Base-by-base conservation (phyloP, 2,113 vertebrate species). In the Corythoichthys intestinalis region DNA sequence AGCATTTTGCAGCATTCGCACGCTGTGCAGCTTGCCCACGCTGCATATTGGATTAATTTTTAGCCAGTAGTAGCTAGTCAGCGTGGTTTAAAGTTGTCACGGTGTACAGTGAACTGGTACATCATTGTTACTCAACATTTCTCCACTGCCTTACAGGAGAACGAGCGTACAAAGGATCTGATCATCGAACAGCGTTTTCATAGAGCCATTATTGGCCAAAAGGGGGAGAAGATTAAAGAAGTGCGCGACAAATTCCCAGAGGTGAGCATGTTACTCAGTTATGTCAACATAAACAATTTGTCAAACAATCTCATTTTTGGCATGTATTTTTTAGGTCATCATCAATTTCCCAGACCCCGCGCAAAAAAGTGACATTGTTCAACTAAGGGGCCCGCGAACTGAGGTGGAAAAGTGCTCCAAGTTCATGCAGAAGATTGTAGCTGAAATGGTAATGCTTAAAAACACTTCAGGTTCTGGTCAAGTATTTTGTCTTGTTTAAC, bases 151-250 rank as follows among this genome's bases (percentile, higher is more conserved):
- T 71, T 17, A 11, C 85, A 98, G 97, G 97, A 98, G 91, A 98
- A 98, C 4, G 97, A 99, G 92, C 97, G 97, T 86, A 98, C 97
- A 91, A 98, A 97, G 94, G 97, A 99, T 84, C 87, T 99, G 91
- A 96, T 99, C 80, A 96, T 99, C 52, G 97, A 99, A 85, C 97
- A 99, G 71, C 96, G 94, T 87, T 98, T 98, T 88, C 97, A 99
- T 81, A 91, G 97, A 90, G 96, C 97, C 86, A 98, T 99, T 83
- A 99, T 99, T 66, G 97, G 97, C 78, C 97, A 99, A 90, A 99
- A 99, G 80, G 97, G 97, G 2, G 97, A 98, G 87, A 94, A 96
- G 67, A 95, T 99, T 66, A 96, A 98, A 80, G 97, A 99, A 88
- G 94, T 98, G 68, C 91, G 96, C 4, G 97, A 99, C 83, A 99